Conservation (phyloP, 2,888 invertebrate genomes). For the Oxyteleia sp. region DNA sequence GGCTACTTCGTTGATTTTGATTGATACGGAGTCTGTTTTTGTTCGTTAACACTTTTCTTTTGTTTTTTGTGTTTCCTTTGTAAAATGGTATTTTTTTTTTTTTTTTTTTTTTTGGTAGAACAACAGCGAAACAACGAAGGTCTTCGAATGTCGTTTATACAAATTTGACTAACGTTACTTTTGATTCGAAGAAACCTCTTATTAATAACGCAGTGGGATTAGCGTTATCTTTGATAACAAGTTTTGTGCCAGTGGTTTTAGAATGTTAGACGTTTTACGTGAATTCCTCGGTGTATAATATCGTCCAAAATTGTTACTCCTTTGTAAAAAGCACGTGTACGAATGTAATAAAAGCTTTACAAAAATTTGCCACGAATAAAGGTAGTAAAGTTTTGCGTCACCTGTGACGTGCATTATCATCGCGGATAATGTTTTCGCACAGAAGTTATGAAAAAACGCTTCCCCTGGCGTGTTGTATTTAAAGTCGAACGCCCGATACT, state of each 20-base stretch:
- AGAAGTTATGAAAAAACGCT: neutral
- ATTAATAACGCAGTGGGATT: conserved; percentile 3
- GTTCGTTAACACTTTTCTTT: too few species aligned
- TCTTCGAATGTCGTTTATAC: conserved; percentile 29
- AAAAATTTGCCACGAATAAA: conserved; percentile 5
- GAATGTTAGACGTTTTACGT: conserved; percentile 16
- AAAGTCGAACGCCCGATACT: too few species aligned
- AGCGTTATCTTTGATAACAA: conserved; percentile 41
- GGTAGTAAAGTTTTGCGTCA: neutral
- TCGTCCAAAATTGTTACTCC: conserved; percentile 8
- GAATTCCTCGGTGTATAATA: conserved; percentile 15
- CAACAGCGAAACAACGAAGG: conserved; percentile 14
- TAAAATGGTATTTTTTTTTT: too few species aligned
- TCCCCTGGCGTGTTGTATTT: conserved; percentile 1
- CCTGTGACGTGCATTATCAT: too few species aligned
- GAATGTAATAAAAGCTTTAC: conserved; percentile 16
- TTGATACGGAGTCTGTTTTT: too few species aligned
- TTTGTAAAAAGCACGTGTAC: neutral
- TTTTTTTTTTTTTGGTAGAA: conserved; percentile 7
- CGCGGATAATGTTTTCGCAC: neutral
- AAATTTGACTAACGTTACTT: conserved; percentile 1
- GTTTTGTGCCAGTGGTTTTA: conserved; percentile 26
- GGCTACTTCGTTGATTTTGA: too few species aligned
- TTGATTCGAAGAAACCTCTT: conserved; percentile 27
- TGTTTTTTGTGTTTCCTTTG: too few species aligned